Percentiles rank a stretch among this genome's conserved stretches.
Conservation (phyloP, 2,888 invertebrate species). For the Ariolimax columbianus region DNA sequence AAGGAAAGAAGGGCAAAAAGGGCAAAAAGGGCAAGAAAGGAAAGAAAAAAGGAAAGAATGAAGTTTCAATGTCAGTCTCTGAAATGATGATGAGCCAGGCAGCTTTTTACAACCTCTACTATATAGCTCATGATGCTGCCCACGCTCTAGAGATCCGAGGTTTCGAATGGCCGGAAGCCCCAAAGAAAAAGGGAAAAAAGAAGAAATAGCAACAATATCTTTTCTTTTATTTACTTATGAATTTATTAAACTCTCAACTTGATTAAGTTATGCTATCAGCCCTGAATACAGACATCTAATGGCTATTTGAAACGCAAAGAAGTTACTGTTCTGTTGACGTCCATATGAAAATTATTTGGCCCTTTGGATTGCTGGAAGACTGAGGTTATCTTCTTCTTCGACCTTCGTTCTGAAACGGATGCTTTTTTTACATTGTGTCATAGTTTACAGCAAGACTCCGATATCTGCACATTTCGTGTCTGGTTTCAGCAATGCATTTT, state of each 20-base stretch:
- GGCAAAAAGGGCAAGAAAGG: slow-evolving; percentile 40
- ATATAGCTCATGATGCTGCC: slow-evolving; percentile 94
- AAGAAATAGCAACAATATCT: slow-evolving; percentile 59
- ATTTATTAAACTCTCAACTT: too few species aligned
- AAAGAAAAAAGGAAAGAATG: background rate
- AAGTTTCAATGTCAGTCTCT: background rate
- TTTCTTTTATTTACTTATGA: too few species aligned
- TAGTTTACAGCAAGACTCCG: too few species aligned
- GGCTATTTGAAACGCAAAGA: background rate
- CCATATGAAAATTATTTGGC: too few species aligned
- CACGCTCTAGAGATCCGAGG: slow-evolving; percentile 91
- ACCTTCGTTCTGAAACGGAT: too few species aligned
- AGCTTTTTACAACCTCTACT: slow-evolving; percentile 95
- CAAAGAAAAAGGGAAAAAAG: slow-evolving; percentile 85
- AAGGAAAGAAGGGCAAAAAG: slow-evolving; percentile 33
- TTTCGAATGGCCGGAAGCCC: slow-evolving; percentile 92
- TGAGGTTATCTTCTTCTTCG: too few species aligned
- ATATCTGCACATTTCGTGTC: too few species aligned
- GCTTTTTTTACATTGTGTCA: too few species aligned
- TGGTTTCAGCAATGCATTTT: too few species aligned
- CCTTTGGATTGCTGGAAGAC: too few species aligned
- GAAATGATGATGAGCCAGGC: slow-evolving; percentile 83
- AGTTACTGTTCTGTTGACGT: background rate
- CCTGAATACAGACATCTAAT: too few species aligned
- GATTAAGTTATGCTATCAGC: too few species aligned